phyloP scores from a whole-genome alignment of 2,888 invertebrate species.

The Leucoma salicis region DNA sequence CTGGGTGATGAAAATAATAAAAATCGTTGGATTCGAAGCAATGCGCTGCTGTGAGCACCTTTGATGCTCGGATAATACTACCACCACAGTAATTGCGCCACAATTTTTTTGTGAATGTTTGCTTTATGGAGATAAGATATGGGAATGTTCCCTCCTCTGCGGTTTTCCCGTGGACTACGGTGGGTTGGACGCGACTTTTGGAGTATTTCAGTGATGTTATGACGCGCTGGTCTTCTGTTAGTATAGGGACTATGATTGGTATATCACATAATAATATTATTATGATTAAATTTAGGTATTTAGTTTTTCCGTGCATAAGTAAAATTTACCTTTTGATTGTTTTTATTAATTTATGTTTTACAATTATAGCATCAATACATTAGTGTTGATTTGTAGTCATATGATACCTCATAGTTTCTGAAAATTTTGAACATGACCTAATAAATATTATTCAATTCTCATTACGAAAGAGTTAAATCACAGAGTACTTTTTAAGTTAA shows the following conservation, averaged over 20 bases:
- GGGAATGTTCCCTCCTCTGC: conserved; percentile 25
- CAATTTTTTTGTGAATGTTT: neutral
- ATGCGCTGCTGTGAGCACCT: conserved; percentile 34
- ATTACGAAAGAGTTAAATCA: too few species aligned
- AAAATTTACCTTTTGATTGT: too few species aligned
- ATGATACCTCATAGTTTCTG: too few species aligned
- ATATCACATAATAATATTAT: too few species aligned
- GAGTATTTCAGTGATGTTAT: conserved; percentile 34
- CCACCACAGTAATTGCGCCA: conserved; percentile 21
- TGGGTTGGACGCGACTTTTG: conserved; percentile 22
- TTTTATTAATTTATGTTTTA: too few species aligned
- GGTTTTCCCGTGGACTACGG: conserved; percentile 25
- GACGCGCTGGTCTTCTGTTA: conserved; percentile 4
- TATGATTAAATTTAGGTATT: too few species aligned
- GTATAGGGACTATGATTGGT: neutral
- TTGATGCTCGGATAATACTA: conserved; percentile 8
- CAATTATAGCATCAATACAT: too few species aligned
- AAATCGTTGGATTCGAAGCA: conserved; percentile 31
- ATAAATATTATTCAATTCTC: too few species aligned
- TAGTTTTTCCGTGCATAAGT: too few species aligned
- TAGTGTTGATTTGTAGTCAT: too few species aligned
- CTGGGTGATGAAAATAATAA: conserved; percentile 7
- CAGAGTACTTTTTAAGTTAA: too few species aligned
- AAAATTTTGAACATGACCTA: too few species aligned
- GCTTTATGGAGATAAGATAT: conserved; percentile 31